Evolutionary conservation across 2,113 vertebrate genomes (phyloP).

Genomic region (Cepphus grylle): DNA sequence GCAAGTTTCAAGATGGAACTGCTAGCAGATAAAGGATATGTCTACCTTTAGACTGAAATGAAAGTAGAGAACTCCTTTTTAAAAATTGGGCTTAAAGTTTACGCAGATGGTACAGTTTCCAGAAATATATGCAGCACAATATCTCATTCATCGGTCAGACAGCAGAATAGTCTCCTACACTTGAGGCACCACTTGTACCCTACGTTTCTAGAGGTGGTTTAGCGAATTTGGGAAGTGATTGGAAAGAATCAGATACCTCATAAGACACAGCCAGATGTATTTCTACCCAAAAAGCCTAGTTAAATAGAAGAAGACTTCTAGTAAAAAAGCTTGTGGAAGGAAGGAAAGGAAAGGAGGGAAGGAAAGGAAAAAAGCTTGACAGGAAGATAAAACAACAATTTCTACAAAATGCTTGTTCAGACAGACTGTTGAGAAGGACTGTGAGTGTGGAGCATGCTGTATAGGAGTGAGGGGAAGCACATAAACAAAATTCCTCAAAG

Average conservation of each 20-base stretch:
- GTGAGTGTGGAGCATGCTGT: background rate
- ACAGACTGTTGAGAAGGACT: background rate
- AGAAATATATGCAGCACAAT: background rate
- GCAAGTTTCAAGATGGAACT: background rate
- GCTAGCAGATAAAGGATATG: background rate
- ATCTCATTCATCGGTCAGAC: background rate
- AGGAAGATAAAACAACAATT: background rate
- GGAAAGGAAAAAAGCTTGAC: background rate
- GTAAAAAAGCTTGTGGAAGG: background rate
- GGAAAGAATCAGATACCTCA: background rate
- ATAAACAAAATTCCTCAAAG: background rate
- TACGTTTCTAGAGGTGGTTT: background rate
- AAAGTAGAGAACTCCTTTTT: background rate
- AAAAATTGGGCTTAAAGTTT: background rate
- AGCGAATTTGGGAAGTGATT: background rate
- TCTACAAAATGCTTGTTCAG: background rate
- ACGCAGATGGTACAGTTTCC: background rate
- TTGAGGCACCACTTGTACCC: background rate
- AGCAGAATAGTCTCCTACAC: background rate
- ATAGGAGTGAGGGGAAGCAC: background rate
- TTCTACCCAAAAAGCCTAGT: background rate
- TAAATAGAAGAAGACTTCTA: background rate
- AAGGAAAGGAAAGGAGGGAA: background rate
- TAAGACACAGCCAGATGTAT: background rate
- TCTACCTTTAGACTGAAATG: background rate